phyloP scores from a whole-genome alignment of 2,888 invertebrate species.

The Aphidius colemani region DNA sequence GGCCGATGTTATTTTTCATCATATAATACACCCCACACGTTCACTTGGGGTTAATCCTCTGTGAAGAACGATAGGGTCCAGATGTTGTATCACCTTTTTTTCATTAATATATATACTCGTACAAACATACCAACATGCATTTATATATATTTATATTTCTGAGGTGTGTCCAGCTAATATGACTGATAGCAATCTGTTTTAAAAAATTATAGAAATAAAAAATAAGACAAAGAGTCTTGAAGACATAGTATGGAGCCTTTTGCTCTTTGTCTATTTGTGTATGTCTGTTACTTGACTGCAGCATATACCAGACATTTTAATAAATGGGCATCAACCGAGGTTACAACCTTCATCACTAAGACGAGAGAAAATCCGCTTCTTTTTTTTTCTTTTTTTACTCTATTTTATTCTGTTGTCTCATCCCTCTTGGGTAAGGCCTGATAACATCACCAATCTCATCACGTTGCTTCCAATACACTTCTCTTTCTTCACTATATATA shows the following conservation, averaged over 20 bases:
- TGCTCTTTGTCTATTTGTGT: background rate
- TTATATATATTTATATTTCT: slow-evolving; percentile 32
- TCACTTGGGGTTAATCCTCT: slow-evolving; percentile 12
- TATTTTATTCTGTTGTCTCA: no score
- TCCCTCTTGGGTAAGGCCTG: slow-evolving; percentile 32
- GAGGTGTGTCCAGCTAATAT: slow-evolving; percentile 50
- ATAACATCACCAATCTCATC: slow-evolving; percentile 54
- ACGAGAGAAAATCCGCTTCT: slow-evolving; percentile 37
- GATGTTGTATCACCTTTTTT: slow-evolving; percentile 33
- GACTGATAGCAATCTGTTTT: slow-evolving; percentile 50
- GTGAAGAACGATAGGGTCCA: slow-evolving; percentile 25
- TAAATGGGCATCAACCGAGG: slow-evolving; percentile 52
- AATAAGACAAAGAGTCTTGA: slow-evolving; percentile 13
- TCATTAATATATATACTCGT: no score
- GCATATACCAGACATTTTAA: slow-evolving; percentile 42
- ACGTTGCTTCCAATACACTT: slow-evolving; percentile 39
- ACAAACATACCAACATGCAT: slow-evolving; percentile 16
- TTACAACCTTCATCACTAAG: slow-evolving; percentile 54
- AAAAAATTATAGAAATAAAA: slow-evolving; percentile 29
- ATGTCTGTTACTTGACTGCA: slow-evolving; percentile 11
- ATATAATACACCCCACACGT: slow-evolving; percentile 9
- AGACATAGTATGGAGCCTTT: slow-evolving; percentile 5
- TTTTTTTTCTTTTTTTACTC: no score
- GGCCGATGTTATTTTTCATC: background rate
- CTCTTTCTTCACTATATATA: background rate